Evolutionary conservation across 2,888 invertebrate species (phyloP), one percentile per base, ranked within the genome.

Genomic region (Melieria crassipennis): DNA sequence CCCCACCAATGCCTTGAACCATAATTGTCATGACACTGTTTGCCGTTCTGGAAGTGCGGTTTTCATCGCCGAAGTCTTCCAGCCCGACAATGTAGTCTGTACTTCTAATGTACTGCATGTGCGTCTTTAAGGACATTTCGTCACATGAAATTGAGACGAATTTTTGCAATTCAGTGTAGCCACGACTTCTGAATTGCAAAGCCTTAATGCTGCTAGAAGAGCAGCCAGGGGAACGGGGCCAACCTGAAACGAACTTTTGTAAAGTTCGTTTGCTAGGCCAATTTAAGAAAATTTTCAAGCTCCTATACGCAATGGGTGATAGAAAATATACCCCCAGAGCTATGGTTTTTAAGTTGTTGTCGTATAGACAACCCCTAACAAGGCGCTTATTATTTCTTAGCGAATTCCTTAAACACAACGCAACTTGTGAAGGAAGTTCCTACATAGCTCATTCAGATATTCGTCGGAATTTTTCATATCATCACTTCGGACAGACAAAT

Each of bases 1-100:
- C 7, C 42, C 58, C 58, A 13, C 58, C 43, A 9, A 58, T 42
- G 7, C 58, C 58, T 58, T 58, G 58, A 2, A 58, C 30, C 30
- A 42, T 1, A 13, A 58, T 7, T 6, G 58, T 7, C 55, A 65
- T 11, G n/a, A 5, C 30, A 30, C 10, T 42, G 5, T 50, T 52
- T 43, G 9, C 42, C n/a, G 43, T 30, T 42, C 42, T 50, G 30
- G 65, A 13, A 13, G 50, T 64, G 7, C 42, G 56, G 56, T 65
- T 56, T n/a, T 65, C 45, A n/a, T 65, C 56, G 7, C 65, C 65
- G 11, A n/a, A 65, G 45, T 65, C 65, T 65, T 65, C 56, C 13
- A 65, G 56, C 30, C 65, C 65, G n/a, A 55, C 48, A 42, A 64
- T 64, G 10, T n/a, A 52, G 9, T 64, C 64, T n/a, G 42, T 13